Conservation (phyloP, 2,113 vertebrate species). For the Pholis gunnellus region DNA sequence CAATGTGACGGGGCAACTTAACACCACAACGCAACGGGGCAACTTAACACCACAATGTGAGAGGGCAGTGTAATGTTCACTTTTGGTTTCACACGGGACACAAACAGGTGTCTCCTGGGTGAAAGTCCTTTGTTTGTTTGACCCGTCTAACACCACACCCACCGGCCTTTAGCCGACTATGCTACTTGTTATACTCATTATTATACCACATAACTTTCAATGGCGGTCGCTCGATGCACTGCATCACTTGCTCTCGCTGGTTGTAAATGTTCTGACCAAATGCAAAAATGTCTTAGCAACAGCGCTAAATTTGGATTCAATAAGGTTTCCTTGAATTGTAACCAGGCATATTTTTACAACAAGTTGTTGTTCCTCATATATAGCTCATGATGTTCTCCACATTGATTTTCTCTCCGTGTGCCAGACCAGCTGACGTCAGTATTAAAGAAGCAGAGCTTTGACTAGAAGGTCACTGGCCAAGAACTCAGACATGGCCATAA, state of each 20-base stretch:
- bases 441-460: not conserved
- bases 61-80: too few species aligned
- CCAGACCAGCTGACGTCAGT: not conserved
- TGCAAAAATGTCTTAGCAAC: too few species aligned
- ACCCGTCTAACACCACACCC: too few species aligned
- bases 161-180: not conserved
- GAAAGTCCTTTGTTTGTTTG: not conserved
- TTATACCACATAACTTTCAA: not conserved
- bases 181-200: not conserved
- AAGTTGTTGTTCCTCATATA: not conserved
- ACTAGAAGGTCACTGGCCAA: conserved; percentile 1
- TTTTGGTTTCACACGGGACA: too few species aligned
- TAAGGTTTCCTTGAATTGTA: too few species aligned
- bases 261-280: too few species aligned
- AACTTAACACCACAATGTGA: too few species aligned
- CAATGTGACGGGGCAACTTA: too few species aligned
- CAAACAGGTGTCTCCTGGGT: not conserved
- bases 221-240: not conserved
- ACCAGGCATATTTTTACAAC: not conserved
- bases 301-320: not conserved
- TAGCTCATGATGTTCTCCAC: not conserved
- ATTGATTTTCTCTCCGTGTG: not conserved
- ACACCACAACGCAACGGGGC: too few species aligned
- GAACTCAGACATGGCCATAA: not conserved
- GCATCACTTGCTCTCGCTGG: not conserved